Evolutionary conservation across 1,140 invertebrate genomes (phyloP).

Genomic region (Coenobita brevimanus): DNA sequence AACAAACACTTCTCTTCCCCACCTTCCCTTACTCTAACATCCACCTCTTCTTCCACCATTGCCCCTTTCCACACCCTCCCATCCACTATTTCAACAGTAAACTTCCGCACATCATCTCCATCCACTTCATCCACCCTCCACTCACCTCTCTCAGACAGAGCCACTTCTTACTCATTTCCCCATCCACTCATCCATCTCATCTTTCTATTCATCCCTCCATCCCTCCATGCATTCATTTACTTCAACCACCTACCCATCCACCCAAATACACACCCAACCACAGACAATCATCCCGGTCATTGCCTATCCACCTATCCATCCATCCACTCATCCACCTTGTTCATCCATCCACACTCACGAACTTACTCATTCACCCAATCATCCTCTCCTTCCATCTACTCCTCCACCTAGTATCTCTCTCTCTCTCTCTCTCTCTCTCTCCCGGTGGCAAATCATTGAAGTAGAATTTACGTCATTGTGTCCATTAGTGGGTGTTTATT

Average conservation of each 20-base stretch:
- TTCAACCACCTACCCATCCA: not conserved
- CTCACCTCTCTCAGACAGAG: not conserved
- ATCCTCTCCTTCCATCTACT: not conserved
- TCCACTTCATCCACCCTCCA: not conserved
- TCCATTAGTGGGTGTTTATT: constrained; percentile 60
- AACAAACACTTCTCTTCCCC: too few species aligned
- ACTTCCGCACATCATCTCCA: not conserved
- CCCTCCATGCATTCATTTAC: not conserved
- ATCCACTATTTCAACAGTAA: not conserved
- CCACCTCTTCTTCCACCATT: too few species aligned
- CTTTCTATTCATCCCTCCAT: not conserved
- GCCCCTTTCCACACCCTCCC: not conserved
- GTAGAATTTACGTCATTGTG: constrained; percentile 49
- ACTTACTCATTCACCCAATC: too few species aligned
- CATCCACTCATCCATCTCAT: too few species aligned
- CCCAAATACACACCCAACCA: too few species aligned
- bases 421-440: not conserved
- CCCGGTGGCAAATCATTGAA: constrained; percentile 31
- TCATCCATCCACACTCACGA: too few species aligned
- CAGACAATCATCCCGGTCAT: too few species aligned
- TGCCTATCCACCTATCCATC: too few species aligned
- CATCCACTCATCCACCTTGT: too few species aligned
- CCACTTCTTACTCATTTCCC: too few species aligned
- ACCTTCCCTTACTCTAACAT: too few species aligned
- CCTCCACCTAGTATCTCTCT: not conserved